These are phyloP conservation scores for Aphelenchoides avenae DNA, from an alignment of 1,140 invertebrate genomes.

Conservation along the genomic window DNA sequence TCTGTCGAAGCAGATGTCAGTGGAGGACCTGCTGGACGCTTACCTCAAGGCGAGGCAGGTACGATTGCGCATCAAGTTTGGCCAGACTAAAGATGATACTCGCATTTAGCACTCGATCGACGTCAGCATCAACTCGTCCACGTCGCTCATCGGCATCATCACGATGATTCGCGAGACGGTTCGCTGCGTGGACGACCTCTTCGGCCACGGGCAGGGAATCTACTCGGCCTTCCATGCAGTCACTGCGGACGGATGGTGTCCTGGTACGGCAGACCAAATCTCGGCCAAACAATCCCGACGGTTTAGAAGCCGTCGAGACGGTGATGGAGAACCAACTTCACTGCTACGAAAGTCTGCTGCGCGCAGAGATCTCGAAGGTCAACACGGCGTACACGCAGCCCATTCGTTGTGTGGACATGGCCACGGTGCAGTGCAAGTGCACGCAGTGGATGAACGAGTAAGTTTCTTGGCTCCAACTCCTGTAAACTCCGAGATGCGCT, in stretches of 20 bases:
- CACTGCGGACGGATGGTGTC: conserved; percentile 36
- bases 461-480: too few species aligned
- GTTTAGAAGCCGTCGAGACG: conserved; percentile 24
- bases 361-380: conserved; percentile 20
- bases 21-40: conserved; percentile 29
- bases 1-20: conserved; percentile 29
- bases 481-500: too few species aligned
- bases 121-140: conserved; percentile 25
- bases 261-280: conserved; percentile 21
- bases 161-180: conserved; percentile 30
- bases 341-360: conserved; percentile 10
- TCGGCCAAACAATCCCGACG: conserved; percentile 3
- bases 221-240: conserved; percentile 29
- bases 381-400: conserved; percentile 2
- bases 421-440: conserved; percentile 20
- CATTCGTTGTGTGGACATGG: not conserved
- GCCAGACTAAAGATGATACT: not conserved
- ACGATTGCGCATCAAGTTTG: conserved; percentile 7
- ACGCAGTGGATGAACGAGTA: conserved; percentile 30
- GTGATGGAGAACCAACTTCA: conserved; percentile 29
- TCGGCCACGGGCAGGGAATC: conserved; percentile 28
- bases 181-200: conserved; percentile 35
- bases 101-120: conserved; percentile 18
- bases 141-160: conserved; percentile 42
- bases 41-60: conserved; percentile 39